Evolutionary conservation across 2,797 vertebrate genomes (phyloP).

Genomic region (Hippocampus kuda): DNA sequence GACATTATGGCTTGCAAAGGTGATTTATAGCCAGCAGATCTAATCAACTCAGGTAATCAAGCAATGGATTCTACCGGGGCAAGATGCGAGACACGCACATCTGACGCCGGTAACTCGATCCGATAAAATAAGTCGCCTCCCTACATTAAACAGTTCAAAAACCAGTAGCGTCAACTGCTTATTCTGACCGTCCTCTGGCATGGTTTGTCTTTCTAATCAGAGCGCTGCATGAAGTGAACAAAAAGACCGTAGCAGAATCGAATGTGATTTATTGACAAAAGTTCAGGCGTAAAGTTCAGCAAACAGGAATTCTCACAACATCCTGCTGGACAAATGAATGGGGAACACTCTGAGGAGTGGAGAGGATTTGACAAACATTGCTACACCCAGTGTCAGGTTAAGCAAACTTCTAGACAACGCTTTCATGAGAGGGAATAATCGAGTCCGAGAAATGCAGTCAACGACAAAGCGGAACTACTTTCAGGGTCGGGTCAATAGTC

Average conservation of each 20-base stretch:
- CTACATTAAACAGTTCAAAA: not conserved
- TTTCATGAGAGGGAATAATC: not conserved
- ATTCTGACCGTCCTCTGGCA: not conserved
- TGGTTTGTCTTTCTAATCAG: constrained; percentile 1
- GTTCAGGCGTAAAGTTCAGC: constrained; percentile 34
- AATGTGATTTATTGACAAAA: constrained; percentile 41
- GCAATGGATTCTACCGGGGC: constrained; percentile 14
- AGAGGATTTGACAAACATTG: constrained; percentile 57
- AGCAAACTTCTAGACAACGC: constrained; percentile 30
- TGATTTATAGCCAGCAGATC: constrained; percentile 35
- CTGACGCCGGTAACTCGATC: not conserved
- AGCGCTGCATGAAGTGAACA: not conserved
- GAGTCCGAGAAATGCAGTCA: not conserved
- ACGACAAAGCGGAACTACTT: not conserved
- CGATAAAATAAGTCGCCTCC: constrained; percentile 1
- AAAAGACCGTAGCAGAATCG: constrained; percentile 10
- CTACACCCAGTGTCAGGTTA: constrained; percentile 43
- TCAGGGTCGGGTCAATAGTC: not conserved
- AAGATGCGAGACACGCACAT: constrained; percentile 12
- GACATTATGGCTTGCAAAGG: constrained; percentile 19
- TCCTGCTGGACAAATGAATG: constrained; percentile 46
- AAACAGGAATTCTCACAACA: constrained; percentile 57
- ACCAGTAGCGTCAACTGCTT: constrained; percentile 5
- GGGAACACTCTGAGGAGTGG: constrained; percentile 27
- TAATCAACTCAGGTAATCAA: constrained; percentile 34